Evolutionary conservation across 1,140 invertebrate genomes (phyloP).

Genomic region (Neodiprion pinetum): DNA sequence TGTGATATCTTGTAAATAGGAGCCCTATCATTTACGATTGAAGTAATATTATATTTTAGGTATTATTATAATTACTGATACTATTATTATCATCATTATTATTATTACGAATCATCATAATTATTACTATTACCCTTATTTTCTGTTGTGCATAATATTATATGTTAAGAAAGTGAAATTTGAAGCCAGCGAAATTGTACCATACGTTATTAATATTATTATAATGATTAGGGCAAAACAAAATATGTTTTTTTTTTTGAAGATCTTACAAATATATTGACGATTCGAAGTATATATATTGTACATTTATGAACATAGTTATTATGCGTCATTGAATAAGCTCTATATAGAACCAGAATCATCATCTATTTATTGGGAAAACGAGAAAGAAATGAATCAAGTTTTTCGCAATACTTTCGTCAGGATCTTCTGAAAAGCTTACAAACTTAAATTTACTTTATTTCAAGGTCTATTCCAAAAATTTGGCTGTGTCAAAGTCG

Average conservation of each 20-base stretch:
- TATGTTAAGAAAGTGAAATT: conserved; percentile 12
- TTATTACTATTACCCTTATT: conserved; percentile 38
- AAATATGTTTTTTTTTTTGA: conserved; percentile 31
- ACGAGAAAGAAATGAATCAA: too few species aligned
- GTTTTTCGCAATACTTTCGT: too few species aligned
- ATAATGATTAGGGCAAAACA: not conserved
- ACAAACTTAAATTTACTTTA: not conserved
- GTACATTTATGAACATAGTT: not conserved
- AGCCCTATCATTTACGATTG: conserved; percentile 5
- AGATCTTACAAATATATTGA: conserved; percentile 52
- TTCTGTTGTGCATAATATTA: conserved; percentile 52
- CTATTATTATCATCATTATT: conserved; percentile 24
- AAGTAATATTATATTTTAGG: conserved; percentile 15
- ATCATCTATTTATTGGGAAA: too few species aligned
- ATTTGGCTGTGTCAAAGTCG: not conserved
- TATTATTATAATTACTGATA: not conserved
- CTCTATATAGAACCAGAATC: too few species aligned
- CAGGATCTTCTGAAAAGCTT: not conserved
- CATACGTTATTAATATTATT: conserved; percentile 44
- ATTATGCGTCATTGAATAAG: too few species aligned
- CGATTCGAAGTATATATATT: conserved; percentile 37
- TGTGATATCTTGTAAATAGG: conserved; percentile 57
- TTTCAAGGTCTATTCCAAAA: not conserved
- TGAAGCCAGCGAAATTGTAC: conserved; percentile 38
- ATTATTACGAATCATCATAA: conserved; percentile 18